Base-by-base conservation (phyloP, 2,113 vertebrate species). In the Capricornis sumatraensis region DNA sequence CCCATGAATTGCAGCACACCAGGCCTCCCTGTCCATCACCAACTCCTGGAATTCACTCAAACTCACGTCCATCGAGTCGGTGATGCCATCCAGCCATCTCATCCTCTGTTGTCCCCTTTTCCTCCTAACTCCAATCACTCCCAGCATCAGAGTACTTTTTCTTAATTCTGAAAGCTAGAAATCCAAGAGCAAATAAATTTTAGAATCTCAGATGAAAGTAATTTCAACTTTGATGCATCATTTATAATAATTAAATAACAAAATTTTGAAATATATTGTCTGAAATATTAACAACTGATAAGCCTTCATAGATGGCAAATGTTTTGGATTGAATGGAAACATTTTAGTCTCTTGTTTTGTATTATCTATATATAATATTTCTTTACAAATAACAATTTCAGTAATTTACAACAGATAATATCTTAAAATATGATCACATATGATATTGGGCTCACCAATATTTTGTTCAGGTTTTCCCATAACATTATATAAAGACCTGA, bases 31-130 rank as follows among this genome's bases (percentile, higher is more conserved):
- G 55, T 57, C 55, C 55, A 57, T 57, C 21, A 57, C 9, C 21
- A 57, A 25, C 19, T 57, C 55, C 55, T 4, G 3, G 55, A 57
- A 21, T 10, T 25, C 55, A 57, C 21, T 25, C 55, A 57, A 10
- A 57, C 3, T 10, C 55, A 25, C 1, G 1, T 57, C 8, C 55
- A 25, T 57, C 1, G 8, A 57, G 55, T 57, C 1, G 0, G 55
- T 57, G 55, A 57, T 57, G 55, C 21, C 55, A 57, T 57, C 55
- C 21, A 57, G 21, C 55, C 55, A 57, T 57, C 55, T 57, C 8
- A 57, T 57, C 55, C 8, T 57, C 21, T 25, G 21, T 57, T 1
- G 8, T 57, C 21, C 55, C 21, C 21, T 57, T 25, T 10, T 57
- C 55, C 21, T 57, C 55, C 21, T 57, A 8, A 8, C 21, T 21